Evolutionary conservation across 2,797 vertebrate species (phyloP), one percentile per base, ranked within the genome.

Genomic region (Xiphorhynchus erythropygius): DNA sequence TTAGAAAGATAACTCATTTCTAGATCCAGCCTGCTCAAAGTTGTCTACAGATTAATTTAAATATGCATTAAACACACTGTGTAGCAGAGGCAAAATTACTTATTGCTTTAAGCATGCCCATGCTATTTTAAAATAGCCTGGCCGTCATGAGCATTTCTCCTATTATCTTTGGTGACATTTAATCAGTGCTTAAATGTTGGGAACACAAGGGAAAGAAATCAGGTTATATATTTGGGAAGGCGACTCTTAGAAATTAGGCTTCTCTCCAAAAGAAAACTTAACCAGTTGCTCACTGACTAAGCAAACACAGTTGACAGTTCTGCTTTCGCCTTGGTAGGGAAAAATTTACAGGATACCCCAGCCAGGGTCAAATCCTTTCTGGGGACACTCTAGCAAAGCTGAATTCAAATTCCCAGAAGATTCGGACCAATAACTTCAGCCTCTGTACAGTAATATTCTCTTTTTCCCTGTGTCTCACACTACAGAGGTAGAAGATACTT

Each of bases 131-230:
- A 95, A 97, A 96, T 94, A 94, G 94, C 65, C 90, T 88, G 95
- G 95, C 88, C 90, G 74, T 95, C 91, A 93, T 96, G 88, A 94
- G 80, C 95, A 91, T 94, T 94, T 93, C 95, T 96, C 90, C 94
- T 96, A 95, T 97, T 97, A 96, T 96, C 95, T 95, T 94, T 88
- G 94, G 96, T 96, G 96, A 97, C 96, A 96, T 97, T 97, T 96
- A 96, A 96, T 94, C 91, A 96, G 91, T 94, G 89, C 76, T 91
- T 95, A 96, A 95, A 90, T 92, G 87, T 92, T 93, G 84, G 87
- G 89, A 93, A 93, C 94, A 95, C 91, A 86, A 87, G 94, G 94
- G 94, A 97, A 94, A 94, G 85, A 95, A 94, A 96, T 91, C 87
- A 86, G 93, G 83, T 93, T 95, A 93, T 94, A 64, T 92, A 84